Percentiles rank a stretch among this genome's conserved stretches.
These are phyloP conservation scores for Epirrhoe alternata DNA, from an alignment of 2,888 invertebrate genomes.

Conservation along the genomic window DNA sequence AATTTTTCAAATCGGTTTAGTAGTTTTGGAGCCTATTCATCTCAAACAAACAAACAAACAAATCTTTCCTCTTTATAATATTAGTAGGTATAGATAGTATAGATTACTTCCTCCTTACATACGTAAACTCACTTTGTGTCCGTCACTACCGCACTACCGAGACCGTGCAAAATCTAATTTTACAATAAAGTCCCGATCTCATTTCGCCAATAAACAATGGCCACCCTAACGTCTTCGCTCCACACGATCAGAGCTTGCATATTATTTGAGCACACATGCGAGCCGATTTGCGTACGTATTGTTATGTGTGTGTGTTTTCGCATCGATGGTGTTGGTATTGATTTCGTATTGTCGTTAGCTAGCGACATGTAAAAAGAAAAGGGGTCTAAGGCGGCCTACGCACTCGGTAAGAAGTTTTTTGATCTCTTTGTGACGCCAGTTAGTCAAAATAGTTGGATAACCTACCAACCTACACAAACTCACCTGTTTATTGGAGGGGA, in stretches of 20 bases:
- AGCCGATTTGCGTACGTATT: slow-evolving; percentile 44
- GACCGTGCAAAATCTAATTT: slow-evolving; percentile 7
- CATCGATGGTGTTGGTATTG: slow-evolving; percentile 85
- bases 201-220: slow-evolving; percentile 48
- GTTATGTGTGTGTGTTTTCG: slow-evolving; percentile 70
- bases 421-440: not conserved
- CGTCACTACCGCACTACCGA: not conserved
- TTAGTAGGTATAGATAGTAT: too few relatives aligned
- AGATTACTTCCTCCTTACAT: too few relatives aligned
- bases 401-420: slow-evolving; percentile 47
- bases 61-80: too few relatives aligned
- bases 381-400: slow-evolving; percentile 72
- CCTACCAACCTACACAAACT: not conserved
- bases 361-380: slow-evolving; percentile 83
- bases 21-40: too few relatives aligned
- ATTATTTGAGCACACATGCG: slow-evolving; percentile 73
- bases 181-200: slow-evolving; percentile 7
- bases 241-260: slow-evolving; percentile 77
- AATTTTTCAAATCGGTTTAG: too few relatives aligned
- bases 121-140: too few relatives aligned
- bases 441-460: slow-evolving; percentile 1
- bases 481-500: not conserved
- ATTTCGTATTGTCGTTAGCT: slow-evolving; percentile 85
- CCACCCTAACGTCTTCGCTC: slow-evolving; percentile 74
- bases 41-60: too few relatives aligned